Percentiles rank a stretch among this genome's conserved stretches.
phyloP scores from a whole-genome alignment of 2,797 vertebrate genomes.

The Synaphobranchus kaupii region DNA sequence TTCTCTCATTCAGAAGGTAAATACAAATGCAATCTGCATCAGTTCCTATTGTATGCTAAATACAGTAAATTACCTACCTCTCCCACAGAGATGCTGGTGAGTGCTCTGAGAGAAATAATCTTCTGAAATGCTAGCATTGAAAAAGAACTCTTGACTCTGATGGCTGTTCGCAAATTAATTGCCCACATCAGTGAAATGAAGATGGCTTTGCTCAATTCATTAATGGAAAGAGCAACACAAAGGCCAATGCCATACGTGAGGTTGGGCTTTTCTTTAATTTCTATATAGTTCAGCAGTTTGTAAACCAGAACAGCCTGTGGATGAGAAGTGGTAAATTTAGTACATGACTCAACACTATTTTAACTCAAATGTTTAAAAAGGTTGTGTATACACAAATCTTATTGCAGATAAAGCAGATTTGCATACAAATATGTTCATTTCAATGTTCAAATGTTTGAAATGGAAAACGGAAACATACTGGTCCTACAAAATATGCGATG shows the following conservation, averaged over 20 bases:
- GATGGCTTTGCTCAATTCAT: slow-evolving; percentile 72
- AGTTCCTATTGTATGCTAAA: background rate
- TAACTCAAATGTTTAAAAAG: background rate
- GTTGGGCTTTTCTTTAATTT: background rate
- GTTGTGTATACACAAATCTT: background rate
- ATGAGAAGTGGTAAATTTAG: background rate
- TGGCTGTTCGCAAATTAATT: slow-evolving; percentile 73
- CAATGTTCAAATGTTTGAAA: background rate
- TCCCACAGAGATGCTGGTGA: slow-evolving; percentile 70
- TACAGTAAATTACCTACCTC: slow-evolving; percentile 68
- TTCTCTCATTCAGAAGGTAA: background rate
- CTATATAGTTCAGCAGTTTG: slow-evolving; percentile 67
- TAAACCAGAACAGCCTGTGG: slow-evolving; percentile 75
- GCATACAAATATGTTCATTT: background rate
- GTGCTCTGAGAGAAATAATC: slow-evolving; percentile 69
- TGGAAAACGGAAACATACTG: slow-evolving; percentile 51
- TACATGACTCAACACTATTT: background rate
- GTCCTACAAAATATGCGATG: slow-evolving; percentile 62
- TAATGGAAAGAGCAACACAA: slow-evolving; percentile 69
- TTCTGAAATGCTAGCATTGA: slow-evolving; percentile 74
- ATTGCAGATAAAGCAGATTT: background rate
- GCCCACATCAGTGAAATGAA: slow-evolving; percentile 74
- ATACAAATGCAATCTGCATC: background rate
- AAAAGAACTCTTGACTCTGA: slow-evolving; percentile 76
- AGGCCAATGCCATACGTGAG: slow-evolving; percentile 65